A percentile compares a stretch with the other conserved stretches of the same genome.
Evolutionary conservation across 2,888 invertebrate species (phyloP).

Genomic region (Ellobium chinense): DNA sequence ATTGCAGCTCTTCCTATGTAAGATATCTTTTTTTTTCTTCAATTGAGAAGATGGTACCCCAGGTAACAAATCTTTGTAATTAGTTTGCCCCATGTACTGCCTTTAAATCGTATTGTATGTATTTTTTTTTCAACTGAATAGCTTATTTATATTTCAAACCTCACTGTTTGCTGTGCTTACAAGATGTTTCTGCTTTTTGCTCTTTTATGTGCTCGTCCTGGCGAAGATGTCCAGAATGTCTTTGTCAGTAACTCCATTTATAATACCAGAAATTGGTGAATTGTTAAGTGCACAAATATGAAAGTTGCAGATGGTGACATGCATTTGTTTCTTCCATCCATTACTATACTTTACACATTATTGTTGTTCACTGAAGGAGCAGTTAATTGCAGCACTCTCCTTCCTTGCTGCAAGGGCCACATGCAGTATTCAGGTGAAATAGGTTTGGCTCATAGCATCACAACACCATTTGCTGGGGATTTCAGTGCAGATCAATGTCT

Average conservation of each 20-base stretch:
- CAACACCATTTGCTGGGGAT: no score
- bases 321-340: slow-evolving; percentile 15
- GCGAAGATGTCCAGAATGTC: no score
- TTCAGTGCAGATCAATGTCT: no score
- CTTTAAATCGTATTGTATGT: slow-evolving; percentile 2
- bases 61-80: slow-evolving; percentile 8
- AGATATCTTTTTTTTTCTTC: no score
- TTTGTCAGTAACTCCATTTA: no score
- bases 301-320: neutral
- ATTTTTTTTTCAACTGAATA: neutral
- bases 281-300: no score
- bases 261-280: no score
- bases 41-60: slow-evolving; percentile 21
- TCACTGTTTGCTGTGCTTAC: slow-evolving; percentile 39
- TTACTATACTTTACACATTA: neutral
- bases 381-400: neutral
- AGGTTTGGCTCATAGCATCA: neutral
- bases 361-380: neutral
- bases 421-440: neutral
- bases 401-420: neutral
- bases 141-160: slow-evolving; percentile 21
- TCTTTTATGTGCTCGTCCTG: no score
- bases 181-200: slow-evolving; percentile 15
- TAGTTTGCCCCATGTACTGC: slow-evolving; percentile 15
- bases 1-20: no score